Percentiles rank a stretch among this genome's conserved stretches.
These are phyloP conservation scores for Itoplectis maculator DNA, from an alignment of 2,888 invertebrate genomes.

Conservation along the genomic window DNA sequence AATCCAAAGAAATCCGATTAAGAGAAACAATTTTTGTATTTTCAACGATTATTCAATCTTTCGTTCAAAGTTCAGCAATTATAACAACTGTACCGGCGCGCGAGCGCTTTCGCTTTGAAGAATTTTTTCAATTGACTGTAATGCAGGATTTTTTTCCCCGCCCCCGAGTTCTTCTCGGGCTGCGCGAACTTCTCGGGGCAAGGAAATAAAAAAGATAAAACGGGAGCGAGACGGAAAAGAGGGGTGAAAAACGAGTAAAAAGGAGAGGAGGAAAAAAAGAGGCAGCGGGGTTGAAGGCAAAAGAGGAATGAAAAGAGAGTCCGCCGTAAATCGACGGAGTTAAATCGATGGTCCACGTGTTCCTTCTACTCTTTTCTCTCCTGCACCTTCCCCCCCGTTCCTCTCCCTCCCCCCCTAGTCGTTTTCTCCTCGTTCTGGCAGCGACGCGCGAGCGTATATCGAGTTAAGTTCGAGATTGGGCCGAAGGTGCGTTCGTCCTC, in stretches of 20 bases:
- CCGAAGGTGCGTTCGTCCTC: constrained; percentile 57
- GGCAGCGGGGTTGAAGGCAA: constrained; percentile 24
- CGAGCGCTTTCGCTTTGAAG: constrained; percentile 33
- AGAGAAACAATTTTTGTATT: neutral
- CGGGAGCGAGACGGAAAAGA: constrained; percentile 23
- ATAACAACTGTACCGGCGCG: constrained; percentile 41
- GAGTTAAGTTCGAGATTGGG: constrained; percentile 63
- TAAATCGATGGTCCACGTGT: constrained; percentile 61
- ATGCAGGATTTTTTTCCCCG: constrained; percentile 5
- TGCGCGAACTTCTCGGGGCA: constrained; percentile 40
- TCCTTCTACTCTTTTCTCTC: neutral
- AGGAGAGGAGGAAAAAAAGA: neutral
- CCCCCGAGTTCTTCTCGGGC: constrained; percentile 14
- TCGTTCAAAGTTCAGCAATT: constrained; percentile 56
- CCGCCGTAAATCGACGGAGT: constrained; percentile 62
- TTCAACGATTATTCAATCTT: constrained; percentile 23
- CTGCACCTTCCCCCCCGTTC: neutral
- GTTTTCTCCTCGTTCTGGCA: neutral
- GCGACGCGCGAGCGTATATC: constrained; percentile 46
- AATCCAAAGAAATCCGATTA: neutral
- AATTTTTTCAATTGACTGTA: constrained; percentile 37
- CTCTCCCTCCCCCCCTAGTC: neutral
- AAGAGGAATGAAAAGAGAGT: constrained; percentile 44
- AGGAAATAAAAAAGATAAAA: constrained; percentile 25
- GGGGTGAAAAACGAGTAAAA: constrained; percentile 17